Evolutionary conservation across 1,140 invertebrate genomes (phyloP).

Genomic region (Scaptomyza graminum): DNA sequence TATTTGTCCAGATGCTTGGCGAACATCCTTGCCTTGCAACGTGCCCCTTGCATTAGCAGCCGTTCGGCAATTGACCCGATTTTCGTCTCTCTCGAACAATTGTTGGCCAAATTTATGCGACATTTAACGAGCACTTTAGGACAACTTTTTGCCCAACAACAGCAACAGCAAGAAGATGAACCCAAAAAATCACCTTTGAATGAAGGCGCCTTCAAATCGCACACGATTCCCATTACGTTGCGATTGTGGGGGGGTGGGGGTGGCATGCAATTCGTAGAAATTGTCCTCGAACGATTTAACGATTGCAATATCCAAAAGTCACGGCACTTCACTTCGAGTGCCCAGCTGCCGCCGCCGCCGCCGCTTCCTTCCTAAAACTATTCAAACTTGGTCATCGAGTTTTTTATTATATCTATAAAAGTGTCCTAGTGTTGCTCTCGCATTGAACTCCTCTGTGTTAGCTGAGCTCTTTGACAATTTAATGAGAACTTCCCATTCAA

Average conservation of each 20-base stretch:
- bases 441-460: too few relatives aligned
- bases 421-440: too few relatives aligned
- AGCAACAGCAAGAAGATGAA: background rate
- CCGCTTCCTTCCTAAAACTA: background rate
- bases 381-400: too few relatives aligned
- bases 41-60: constrained; percentile 76
- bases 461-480: too few relatives aligned
- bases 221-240: constrained; percentile 40
- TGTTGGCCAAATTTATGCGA: constrained; percentile 41
- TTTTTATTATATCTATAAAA: too few relatives aligned
- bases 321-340: constrained; percentile 17
- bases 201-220: constrained; percentile 21
- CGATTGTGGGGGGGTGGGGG: constrained; percentile 1
- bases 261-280: constrained; percentile 15
- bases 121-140: constrained; percentile 64
- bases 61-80: constrained; percentile 16
- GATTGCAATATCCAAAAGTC: constrained; percentile 4
- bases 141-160: constrained; percentile 35
- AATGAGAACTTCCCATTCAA: too few relatives aligned
- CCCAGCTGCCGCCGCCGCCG: background rate
- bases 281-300: constrained; percentile 2
- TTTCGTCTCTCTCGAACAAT: background rate
- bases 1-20: constrained; percentile 72
- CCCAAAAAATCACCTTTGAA: constrained; percentile 42
- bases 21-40: constrained; percentile 28